Evolutionary conservation across 2,888 invertebrate species (phyloP).

Genomic region (Agriotes lineatus): DNA sequence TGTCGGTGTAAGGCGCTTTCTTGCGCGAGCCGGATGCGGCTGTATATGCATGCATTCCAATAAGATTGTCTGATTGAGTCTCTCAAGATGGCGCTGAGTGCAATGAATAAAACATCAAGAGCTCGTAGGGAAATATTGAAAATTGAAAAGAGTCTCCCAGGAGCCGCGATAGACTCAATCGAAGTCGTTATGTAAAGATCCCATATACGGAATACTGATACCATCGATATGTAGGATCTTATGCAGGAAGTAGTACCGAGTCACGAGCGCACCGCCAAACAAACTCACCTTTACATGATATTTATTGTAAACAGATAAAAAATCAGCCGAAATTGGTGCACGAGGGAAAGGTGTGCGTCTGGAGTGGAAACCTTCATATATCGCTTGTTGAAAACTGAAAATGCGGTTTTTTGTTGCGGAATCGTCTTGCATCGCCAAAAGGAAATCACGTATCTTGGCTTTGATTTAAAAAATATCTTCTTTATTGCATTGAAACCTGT

Average conservation of each 20-base stretch:
- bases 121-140: conserved; percentile 67
- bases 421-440: no score
- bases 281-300: conserved; percentile 36
- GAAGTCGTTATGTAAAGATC: conserved; percentile 63
- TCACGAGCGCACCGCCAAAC: conserved; percentile 39
- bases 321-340: conserved; percentile 24
- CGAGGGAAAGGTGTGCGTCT: no score
- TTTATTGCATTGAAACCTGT: no score
- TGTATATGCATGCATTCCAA: conserved; percentile 65
- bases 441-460: no score
- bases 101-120: conserved; percentile 69
- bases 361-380: no score
- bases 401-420: no score
- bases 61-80: conserved; percentile 67
- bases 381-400: no score
- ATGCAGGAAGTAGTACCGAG: conserved; percentile 41
- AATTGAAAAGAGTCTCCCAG: conserved; percentile 66
- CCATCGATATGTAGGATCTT: conserved; percentile 50
- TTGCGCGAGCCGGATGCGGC: conserved; percentile 56
- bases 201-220: conserved; percentile 59
- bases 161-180: conserved; percentile 65
- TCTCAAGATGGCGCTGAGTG: conserved; percentile 67
- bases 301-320: conserved; percentile 37
- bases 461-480: no score
- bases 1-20: conserved; percentile 35